phyloP scores from a whole-genome alignment of 2,113 vertebrate species.

The Columbina picui region DNA sequence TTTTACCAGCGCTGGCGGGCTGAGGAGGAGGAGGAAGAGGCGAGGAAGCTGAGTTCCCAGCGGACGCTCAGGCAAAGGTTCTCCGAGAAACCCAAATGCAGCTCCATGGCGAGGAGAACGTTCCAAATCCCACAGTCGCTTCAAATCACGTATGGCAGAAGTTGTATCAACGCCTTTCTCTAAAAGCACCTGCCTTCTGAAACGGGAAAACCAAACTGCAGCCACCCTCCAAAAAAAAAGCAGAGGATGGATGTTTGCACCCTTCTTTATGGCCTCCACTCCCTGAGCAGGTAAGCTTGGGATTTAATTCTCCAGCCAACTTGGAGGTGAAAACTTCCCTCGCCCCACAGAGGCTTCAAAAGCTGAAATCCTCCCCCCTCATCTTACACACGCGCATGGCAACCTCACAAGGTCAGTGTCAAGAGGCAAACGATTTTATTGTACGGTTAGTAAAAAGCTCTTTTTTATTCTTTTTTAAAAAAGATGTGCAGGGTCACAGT shows the following conservation, averaged over 20 bases:
- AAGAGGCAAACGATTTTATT: slow-evolving; percentile 6
- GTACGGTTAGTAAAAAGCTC: background rate
- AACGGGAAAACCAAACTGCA: background rate
- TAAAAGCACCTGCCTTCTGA: no score
- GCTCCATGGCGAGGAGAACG: background rate
- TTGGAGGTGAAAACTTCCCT: background rate
- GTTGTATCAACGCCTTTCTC: no score
- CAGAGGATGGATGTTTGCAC: background rate
- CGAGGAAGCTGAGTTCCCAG: accelerated
- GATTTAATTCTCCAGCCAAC: background rate
- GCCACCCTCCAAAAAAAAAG: background rate
- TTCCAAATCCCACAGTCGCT: accelerated
- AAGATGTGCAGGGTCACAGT: background rate
- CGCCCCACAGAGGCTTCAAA: background rate
- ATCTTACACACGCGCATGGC: background rate
- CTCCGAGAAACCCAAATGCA: background rate
- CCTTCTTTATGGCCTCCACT: background rate
- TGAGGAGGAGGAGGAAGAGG: background rate
- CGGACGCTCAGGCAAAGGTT: background rate
- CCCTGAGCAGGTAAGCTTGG: background rate
- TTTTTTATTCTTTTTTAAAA: background rate
- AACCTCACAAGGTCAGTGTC: background rate
- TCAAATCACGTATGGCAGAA: background rate
- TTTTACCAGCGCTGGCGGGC: background rate
- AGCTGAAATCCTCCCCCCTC: background rate